Evolutionary conservation across 2,797 vertebrate species (phyloP).

Genomic region (Carcharodon carcharias): DNA sequence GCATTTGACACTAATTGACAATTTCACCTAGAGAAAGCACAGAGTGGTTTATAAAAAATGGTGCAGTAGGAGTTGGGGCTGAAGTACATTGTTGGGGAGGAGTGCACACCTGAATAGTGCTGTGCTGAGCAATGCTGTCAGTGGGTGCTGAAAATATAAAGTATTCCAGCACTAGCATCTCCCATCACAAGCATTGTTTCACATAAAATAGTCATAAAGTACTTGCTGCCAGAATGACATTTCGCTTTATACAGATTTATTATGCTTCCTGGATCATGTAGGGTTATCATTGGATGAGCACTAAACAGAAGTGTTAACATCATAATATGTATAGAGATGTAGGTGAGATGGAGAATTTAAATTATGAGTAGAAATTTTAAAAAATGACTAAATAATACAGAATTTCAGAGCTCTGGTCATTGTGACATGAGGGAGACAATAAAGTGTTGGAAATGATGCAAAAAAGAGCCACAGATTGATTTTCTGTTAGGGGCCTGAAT

Average conservation of each 20-base stretch:
- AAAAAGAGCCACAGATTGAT: neutral
- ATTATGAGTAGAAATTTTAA: neutral
- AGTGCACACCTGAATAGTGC: neutral
- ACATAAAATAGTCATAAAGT: neutral
- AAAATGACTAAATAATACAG: neutral
- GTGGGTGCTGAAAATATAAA: neutral
- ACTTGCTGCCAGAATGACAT: slow-evolving; percentile 6
- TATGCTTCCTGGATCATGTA: neutral
- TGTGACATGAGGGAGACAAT: neutral
- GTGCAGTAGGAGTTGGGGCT: neutral
- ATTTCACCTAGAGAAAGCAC: too few relatives aligned
- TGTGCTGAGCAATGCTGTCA: neutral
- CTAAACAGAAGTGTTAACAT: neutral
- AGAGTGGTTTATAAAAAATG: too few relatives aligned
- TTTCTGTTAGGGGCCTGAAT: neutral
- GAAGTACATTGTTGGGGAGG: neutral
- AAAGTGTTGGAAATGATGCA: neutral
- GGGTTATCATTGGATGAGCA: neutral
- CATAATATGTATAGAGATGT: neutral
- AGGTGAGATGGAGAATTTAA: neutral
- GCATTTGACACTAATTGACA: too few relatives aligned
- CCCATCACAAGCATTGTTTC: too few relatives aligned
- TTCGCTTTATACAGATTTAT: neutral
- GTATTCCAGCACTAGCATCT: too few relatives aligned
- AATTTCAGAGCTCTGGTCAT: neutral